phyloP scores from a whole-genome alignment of 2,888 invertebrate species.

The Philonicus albiceps region DNA sequence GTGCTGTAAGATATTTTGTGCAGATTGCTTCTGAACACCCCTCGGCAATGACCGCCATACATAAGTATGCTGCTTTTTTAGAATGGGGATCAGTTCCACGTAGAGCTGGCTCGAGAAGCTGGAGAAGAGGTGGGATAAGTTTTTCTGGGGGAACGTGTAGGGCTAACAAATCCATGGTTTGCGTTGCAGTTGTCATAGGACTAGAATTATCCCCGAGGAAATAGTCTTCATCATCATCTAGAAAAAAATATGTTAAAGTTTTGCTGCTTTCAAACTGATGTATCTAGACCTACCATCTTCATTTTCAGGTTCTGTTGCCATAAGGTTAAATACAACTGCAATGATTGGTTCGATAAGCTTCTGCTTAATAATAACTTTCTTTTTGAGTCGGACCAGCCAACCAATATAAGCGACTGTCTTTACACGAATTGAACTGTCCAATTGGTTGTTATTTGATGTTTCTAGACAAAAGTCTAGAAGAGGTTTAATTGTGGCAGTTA shows the following conservation, averaged over 20 bases:
- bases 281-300: slow-evolving; percentile 67
- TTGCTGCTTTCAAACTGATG: neutral
- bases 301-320: slow-evolving; percentile 70
- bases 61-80: slow-evolving; percentile 76
- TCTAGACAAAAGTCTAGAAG: slow-evolving; percentile 73
- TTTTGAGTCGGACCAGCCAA: slow-evolving; percentile 73
- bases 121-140: slow-evolving; percentile 74
- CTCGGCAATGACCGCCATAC: slow-evolving; percentile 79
- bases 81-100: slow-evolving; percentile 69
- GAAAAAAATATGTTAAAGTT: neutral
- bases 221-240: slow-evolving; percentile 69
- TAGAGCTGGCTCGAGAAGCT: slow-evolving; percentile 71
- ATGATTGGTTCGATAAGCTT: slow-evolving; percentile 75
- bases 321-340: slow-evolving; percentile 72
- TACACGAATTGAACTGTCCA: slow-evolving; percentile 71
- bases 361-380: slow-evolving; percentile 74
- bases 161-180: slow-evolving; percentile 77
- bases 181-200: slow-evolving; percentile 74
- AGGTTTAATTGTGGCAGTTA: slow-evolving; percentile 69
- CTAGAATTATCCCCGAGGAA: slow-evolving; percentile 70
- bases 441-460: slow-evolving; percentile 67
- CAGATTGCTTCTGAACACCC: slow-evolving; percentile 80
- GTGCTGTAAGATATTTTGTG: slow-evolving; percentile 73
- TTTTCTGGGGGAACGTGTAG: slow-evolving; percentile 79
- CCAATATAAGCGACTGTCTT: slow-evolving; percentile 75